Conservation (phyloP, 2,113 vertebrate species). For the Haemorhous mexicanus region DNA sequence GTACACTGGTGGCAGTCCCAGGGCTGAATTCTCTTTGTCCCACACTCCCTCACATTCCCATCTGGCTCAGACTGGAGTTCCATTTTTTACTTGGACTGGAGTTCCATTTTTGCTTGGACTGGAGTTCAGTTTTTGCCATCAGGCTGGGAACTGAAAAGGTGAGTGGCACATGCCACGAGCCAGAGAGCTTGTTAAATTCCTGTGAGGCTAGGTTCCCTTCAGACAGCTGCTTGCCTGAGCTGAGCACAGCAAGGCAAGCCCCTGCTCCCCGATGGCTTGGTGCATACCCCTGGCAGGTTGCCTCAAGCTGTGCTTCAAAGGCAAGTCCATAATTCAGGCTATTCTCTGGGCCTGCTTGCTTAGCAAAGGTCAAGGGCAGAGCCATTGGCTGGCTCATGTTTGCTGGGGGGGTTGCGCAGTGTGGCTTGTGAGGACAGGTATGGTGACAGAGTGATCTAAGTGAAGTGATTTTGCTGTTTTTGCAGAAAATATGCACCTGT, state of each 20-base stretch:
- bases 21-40: not conserved
- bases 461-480: not conserved
- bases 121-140: constrained; percentile 26
- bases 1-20: not conserved
- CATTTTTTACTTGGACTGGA: not conserved
- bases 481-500: not conserved
- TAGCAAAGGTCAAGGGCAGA: constrained; percentile 21
- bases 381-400: not conserved
- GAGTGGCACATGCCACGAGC: not conserved
- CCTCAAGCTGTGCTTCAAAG: not conserved
- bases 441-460: not conserved
- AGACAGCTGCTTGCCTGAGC: not conserved
- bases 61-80: not conserved
- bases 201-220: not conserved
- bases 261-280: not conserved
- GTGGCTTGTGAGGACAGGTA: not conserved
- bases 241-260: not conserved
- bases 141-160: constrained; percentile 6
- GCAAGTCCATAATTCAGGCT: not conserved
- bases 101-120: constrained; percentile 22
- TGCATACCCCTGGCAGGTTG: not conserved
- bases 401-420: not conserved
- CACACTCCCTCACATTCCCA: not conserved
- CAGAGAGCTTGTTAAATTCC: constrained; percentile 15
- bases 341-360: not conserved